Conservation (phyloP, 2,888 invertebrate species). For the Eilema griseolum region DNA sequence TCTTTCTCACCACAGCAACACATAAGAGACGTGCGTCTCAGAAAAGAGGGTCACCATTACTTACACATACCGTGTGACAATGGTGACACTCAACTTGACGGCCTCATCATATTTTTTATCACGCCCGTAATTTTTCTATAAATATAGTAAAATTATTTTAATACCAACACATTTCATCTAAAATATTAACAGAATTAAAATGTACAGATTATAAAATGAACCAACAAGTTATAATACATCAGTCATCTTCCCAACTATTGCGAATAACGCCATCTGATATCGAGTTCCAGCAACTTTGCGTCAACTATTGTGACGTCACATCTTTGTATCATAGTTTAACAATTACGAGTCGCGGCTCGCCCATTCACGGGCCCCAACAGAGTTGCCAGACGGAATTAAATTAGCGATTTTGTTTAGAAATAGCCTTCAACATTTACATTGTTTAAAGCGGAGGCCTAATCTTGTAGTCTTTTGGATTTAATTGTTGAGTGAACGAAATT, state of each 20-base stretch:
- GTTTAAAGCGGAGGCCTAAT: slow-evolving; percentile 30
- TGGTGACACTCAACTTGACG: too few relatives aligned
- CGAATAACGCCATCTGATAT: slow-evolving; percentile 32
- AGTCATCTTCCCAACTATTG: not conserved
- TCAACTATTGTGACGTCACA: slow-evolving; percentile 18
- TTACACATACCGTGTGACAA: too few relatives aligned
- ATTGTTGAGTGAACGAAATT: slow-evolving; percentile 34
- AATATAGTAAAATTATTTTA: too few relatives aligned
- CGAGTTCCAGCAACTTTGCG: not conserved
- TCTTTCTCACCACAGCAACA: too few relatives aligned
- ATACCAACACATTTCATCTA: too few relatives aligned
- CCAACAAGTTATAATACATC: too few relatives aligned
- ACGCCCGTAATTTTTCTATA: too few relatives aligned
- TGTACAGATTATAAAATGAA: too few relatives aligned
- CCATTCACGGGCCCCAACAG: slow-evolving; percentile 42
- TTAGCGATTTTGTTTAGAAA: slow-evolving; percentile 56
- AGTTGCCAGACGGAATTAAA: slow-evolving; percentile 55
- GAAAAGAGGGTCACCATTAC: too few relatives aligned
- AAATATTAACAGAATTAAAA: too few relatives aligned
- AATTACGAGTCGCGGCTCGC: slow-evolving; percentile 31
- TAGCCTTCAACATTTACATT: slow-evolving; percentile 37
- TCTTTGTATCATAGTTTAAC: slow-evolving; percentile 26
- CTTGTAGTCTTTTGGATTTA: slow-evolving; percentile 34
- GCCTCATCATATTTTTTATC: too few relatives aligned
- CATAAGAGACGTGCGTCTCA: too few relatives aligned